Evolutionary conservation across 2,888 invertebrate genomes (phyloP), one percentile per base, ranked within the genome.

Genomic region (Agrotis segetum): DNA sequence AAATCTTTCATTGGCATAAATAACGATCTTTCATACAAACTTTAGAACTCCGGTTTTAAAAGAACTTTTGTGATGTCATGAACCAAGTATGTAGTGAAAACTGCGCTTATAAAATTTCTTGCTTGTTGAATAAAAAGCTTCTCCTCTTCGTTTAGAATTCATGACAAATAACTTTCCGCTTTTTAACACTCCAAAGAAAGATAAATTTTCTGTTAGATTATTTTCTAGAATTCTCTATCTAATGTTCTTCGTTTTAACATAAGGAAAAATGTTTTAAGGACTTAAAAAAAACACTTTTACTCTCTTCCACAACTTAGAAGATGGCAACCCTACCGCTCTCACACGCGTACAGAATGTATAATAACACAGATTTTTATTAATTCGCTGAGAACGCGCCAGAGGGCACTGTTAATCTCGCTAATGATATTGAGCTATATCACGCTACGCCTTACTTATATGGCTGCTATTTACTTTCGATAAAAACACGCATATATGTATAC

Each of bases 361-460:
- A 65, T 83, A 85, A 83, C 84, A 85, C 29, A 60, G 74, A 67
- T 71, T 79, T 86, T 70, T 86, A 86, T 88, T 86, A 86, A 87
- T 85, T 86, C 84, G 67, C 80, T 85, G 83, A 84, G 82, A 83
- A 84, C 71, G 76, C 58, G 71, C 62, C 65, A 78, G 81, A 83
- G 81, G 67, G 58, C 55, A 68, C 67, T 67, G 71, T 71, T 44
- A 67, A 79, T 79, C 69, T 74, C 46, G 40, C 64, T 83, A 83
- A 84, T 83, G 69, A 77, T 84, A 83, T 60, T 80, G 77, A 49
- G 49, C 9, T 19, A 50, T 81, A 72, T 71, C 86, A 86, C 87
- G 87, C 86, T 34, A 84, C 59, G 64, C 40, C 29, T 50, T 46
- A 21, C 50, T 55, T 60, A 62, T 24, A 44, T 62, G 46, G 47